phyloP scores from a whole-genome alignment of 2,113 vertebrate genomes.

The Rhagologus leucostigma region DNA sequence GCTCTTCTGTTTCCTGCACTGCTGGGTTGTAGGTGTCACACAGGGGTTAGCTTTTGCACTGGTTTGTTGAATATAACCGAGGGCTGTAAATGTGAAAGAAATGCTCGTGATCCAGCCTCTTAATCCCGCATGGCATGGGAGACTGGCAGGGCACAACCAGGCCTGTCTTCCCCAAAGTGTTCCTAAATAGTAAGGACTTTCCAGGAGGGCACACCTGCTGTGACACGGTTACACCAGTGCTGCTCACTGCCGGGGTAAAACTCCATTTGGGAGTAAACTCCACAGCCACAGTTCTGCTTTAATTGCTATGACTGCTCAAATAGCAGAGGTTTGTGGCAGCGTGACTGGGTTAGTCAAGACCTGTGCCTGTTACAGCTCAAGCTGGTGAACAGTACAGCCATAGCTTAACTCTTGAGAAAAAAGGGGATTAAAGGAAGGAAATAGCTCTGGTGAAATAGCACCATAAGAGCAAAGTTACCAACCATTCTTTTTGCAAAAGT shows the following conservation, averaged over 20 bases:
- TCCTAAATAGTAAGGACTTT: background rate
- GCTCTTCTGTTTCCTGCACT: background rate
- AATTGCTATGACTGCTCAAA: background rate
- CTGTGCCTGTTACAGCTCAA: background rate
- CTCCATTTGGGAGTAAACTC: background rate
- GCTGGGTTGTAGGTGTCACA: background rate
- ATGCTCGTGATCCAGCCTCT: background rate
- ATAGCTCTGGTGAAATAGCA: background rate
- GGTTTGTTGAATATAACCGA: background rate
- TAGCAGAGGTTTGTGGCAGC: background rate
- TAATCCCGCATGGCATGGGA: background rate
- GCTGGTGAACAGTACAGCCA: fast-evolving
- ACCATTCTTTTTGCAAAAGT: background rate
- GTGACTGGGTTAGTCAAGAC: no score
- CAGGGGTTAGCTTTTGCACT: background rate
- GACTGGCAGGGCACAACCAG: background rate
- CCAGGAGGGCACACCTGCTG: fast-evolving
- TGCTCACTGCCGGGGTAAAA: background rate
- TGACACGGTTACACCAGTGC: background rate
- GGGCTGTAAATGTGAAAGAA: background rate
- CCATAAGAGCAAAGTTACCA: background rate
- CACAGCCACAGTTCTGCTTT: background rate
- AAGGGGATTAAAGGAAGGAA: background rate
- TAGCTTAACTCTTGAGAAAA: background rate
- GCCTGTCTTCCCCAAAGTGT: background rate